Percentiles rank a stretch among this genome's conserved stretches.
Evolutionary conservation across 1,140 invertebrate genomes (phyloP).

Genomic region (Antheraea mylitta): DNA sequence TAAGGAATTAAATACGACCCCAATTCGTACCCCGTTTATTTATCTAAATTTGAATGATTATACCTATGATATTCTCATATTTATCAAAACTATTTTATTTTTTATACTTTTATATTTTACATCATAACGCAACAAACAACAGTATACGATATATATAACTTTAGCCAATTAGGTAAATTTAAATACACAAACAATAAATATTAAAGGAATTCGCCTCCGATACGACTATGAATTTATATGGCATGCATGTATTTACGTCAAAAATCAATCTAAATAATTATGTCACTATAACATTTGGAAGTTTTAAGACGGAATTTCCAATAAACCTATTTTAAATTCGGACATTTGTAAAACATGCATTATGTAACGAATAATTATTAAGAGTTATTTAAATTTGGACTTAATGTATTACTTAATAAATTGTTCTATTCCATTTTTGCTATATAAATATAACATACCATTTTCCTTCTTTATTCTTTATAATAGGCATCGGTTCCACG

Average conservation of each 20-base stretch:
- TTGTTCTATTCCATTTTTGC: neutral
- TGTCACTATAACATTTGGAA: neutral
- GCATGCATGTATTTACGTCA: no score
- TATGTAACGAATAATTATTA: no score
- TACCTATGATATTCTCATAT: no score
- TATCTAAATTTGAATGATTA: no score
- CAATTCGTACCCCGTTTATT: no score
- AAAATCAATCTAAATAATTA: neutral
- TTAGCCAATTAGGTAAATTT: neutral
- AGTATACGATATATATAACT: neutral
- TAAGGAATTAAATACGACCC: no score
- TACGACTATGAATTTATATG: neutral
- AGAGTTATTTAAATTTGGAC: no score
- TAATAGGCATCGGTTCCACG: constrained; percentile 65
- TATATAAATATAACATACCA: constrained; percentile 37
- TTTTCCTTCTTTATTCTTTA: constrained; percentile 73
- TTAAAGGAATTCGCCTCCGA: neutral
- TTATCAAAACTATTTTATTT: no score
- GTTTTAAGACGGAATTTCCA: neutral
- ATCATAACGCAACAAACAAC: neutral
- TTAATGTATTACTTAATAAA: neutral
- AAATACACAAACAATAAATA: neutral
- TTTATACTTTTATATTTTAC: neutral
- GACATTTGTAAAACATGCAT: no score
- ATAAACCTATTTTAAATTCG: no score